Percentiles rank a stretch among this genome's conserved stretches.
phyloP scores from a whole-genome alignment of 2,888 invertebrate species.

The Calephelis perditalis region DNA sequence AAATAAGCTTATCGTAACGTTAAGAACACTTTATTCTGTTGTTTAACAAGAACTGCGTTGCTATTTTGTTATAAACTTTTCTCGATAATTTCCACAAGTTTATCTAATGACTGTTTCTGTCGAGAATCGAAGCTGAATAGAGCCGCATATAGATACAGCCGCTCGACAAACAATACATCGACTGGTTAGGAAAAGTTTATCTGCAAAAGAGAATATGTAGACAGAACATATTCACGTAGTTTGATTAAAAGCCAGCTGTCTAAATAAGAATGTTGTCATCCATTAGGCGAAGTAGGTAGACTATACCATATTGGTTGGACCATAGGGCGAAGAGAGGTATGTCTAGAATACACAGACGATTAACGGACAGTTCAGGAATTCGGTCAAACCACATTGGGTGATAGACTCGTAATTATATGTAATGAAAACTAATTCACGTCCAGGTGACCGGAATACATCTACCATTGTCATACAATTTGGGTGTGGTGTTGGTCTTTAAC shows the following conservation, averaged over 20 bases:
- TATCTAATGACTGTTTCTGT: no score
- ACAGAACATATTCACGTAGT: neutral
- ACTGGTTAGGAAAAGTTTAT: no score
- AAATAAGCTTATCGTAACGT: no score
- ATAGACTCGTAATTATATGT: neutral
- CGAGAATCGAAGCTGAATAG: no score
- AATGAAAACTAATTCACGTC: neutral
- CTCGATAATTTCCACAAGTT: no score
- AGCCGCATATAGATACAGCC: no score
- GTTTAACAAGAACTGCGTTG: no score
- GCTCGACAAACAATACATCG: no score
- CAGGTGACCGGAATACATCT: neutral
- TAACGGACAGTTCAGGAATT: neutral
- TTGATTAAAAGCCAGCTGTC: no score
- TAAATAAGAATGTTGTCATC: neutral
- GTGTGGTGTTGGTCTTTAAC: neutral
- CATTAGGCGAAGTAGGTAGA: neutral
- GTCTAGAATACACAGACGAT: neutral
- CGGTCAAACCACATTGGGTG: conserved; percentile 2
- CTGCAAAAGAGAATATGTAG: no score
- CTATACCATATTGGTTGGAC: neutral
- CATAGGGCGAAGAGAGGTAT: neutral
- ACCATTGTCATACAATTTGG: neutral
- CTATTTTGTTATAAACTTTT: no score
- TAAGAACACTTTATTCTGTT: no score